Evolutionary conservation across 2,797 vertebrate genomes (phyloP), one percentile per base, ranked within the genome.

Genomic region (Eulemur rubriventer): DNA sequence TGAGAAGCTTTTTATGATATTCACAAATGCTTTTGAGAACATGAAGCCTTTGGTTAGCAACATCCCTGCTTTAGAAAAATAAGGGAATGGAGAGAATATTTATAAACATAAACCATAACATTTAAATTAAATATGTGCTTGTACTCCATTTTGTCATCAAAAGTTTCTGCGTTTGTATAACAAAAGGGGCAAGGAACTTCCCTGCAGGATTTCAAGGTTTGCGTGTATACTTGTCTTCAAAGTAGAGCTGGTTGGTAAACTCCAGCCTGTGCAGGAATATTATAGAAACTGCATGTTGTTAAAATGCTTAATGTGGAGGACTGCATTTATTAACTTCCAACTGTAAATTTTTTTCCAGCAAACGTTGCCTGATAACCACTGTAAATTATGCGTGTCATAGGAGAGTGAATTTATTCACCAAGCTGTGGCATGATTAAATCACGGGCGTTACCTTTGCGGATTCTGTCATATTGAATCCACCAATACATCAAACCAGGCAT

Each of bases 371-470:
- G 30, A 65, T 65, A 65, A 20, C 63, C 63, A 52, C 22, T 11
- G 1, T 84, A 70, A 90, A 94, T 84, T 16, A 6, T 2, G 0
- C 18, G 0, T 13, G 28, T 59, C 28, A 6, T 0, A 43, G 22
- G 84, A 38, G 33, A 38, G 16, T 12, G 28, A 38, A 38, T 73
- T 81, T 18, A 43, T 48, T 59, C 67, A 46, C 41, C 55, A 1
- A 20, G 38, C 67, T 22, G n/a, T 0, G 0, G 9, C 3, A 0
- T 75, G 59, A 67, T 81, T 59, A 61, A 78, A 67, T 61, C 79
- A n/a, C 3, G 0, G 9, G 10, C 26, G 30, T 79, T 17, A 11
- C 69, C 41, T n/a, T 26, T 1, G 0, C 24, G 0, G 43, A 70
- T 38, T 72, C 76, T 20, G 35, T 24, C 38, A 2, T 38, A 0